Evolutionary conservation across 2,797 vertebrate species (phyloP).

Genomic region (Lithobates pipiens): DNA sequence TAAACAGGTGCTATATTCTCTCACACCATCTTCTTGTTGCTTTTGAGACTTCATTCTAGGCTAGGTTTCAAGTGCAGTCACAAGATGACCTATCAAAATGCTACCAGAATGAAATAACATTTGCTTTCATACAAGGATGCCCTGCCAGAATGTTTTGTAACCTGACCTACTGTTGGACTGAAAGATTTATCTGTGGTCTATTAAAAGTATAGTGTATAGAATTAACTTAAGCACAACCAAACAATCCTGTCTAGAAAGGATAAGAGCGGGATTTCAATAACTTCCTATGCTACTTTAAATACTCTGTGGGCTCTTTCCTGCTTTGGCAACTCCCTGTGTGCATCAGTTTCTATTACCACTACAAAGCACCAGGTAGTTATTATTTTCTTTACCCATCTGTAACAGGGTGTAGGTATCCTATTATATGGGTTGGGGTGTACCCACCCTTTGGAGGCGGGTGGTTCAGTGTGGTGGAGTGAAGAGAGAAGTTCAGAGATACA

Average conservation of each 20-base stretch:
- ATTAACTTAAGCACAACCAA: neutral
- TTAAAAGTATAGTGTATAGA: neutral
- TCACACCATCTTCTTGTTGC: neutral
- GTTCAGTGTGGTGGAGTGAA: too few relatives aligned
- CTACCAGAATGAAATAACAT: slow-evolving; percentile 8
- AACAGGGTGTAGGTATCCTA: too few relatives aligned
- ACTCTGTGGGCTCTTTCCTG: neutral
- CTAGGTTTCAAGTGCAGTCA: neutral
- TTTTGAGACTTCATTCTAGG: neutral
- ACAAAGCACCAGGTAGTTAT: neutral
- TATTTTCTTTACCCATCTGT: neutral
- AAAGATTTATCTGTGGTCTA: neutral
- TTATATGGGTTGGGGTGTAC: too few relatives aligned
- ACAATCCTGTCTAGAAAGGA: neutral
- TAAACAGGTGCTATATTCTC: neutral
- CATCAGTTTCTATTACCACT: neutral
- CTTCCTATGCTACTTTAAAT: neutral
- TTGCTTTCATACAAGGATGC: neutral
- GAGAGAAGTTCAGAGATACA: too few relatives aligned
- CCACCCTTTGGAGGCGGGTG: too few relatives aligned
- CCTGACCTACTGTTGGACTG: slow-evolving; percentile 4
- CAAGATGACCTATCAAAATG: neutral
- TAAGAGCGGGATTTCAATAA: neutral
- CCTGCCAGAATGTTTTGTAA: slow-evolving; percentile 9
- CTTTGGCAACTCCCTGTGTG: neutral